Conservation (phyloP, 2,113 vertebrate genomes). For the Amphiprion ocellaris region DNA sequence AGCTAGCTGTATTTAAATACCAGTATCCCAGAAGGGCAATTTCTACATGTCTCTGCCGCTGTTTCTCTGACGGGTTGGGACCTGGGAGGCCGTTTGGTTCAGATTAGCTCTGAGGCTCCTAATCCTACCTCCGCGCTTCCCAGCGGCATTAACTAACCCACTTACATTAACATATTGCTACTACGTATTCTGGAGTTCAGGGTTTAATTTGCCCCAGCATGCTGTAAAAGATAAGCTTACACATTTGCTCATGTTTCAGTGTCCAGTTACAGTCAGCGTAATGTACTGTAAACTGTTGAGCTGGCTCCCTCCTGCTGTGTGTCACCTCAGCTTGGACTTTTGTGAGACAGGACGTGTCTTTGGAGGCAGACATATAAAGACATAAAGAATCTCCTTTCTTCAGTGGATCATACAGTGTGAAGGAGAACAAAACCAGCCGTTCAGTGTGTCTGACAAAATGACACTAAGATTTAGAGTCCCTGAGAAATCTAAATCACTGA, state of each 20-base stretch:
- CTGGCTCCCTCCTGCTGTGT: slow-evolving; percentile 9
- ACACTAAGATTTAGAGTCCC: slow-evolving; percentile 3
- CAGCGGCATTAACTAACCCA: slow-evolving; percentile 39
- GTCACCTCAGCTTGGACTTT: slow-evolving; percentile 12
- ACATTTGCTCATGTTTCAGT: slow-evolving; percentile 38
- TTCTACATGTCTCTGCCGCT: slow-evolving; percentile 5
- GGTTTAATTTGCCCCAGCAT: slow-evolving; percentile 53
- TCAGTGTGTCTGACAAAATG: slow-evolving; percentile 24
- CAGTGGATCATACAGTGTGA: slow-evolving; percentile 22
- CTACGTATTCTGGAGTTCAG: slow-evolving; percentile 23
- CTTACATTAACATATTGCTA: slow-evolving; percentile 48
- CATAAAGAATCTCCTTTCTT: slow-evolving; percentile 1
- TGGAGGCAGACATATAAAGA: slow-evolving; percentile 9
- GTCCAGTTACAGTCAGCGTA: slow-evolving; percentile 51
- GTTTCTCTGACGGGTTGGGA: slow-evolving; percentile 30
- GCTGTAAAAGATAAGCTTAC: slow-evolving; percentile 55
- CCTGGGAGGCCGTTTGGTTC: slow-evolving; percentile 1
- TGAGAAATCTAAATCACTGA: slow-evolving; percentile 6
- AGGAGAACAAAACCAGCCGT: slow-evolving; percentile 23
- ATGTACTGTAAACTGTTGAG: slow-evolving; percentile 42
- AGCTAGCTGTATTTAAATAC: slow-evolving; percentile 6
- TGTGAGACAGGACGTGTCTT: slow-evolving; percentile 20
- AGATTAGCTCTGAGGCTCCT: slow-evolving; percentile 32
- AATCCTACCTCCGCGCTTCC: slow-evolving; percentile 27
- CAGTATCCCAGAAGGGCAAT: slow-evolving; percentile 17